These are phyloP conservation scores for Pammene aurita DNA, from an alignment of 2,888 invertebrate species.

Conservation along the genomic window DNA sequence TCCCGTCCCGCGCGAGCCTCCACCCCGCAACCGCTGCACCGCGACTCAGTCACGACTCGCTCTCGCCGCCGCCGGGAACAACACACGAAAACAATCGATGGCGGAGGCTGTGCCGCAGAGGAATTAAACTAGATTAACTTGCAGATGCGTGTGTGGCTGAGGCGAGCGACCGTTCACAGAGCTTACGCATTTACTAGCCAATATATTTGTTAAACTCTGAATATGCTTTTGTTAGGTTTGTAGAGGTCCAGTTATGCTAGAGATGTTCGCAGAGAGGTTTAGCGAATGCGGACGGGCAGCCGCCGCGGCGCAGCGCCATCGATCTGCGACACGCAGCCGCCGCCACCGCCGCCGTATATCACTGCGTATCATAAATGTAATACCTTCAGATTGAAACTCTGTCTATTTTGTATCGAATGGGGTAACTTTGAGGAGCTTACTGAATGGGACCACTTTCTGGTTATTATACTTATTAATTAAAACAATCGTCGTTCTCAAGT, in stretches of 20 bases:
- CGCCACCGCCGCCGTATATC: slow-evolving; percentile 10
- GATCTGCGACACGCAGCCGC: slow-evolving; percentile 6
- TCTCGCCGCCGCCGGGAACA: neutral
- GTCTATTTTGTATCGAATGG: too few species aligned
- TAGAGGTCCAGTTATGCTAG: neutral
- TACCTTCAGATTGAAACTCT: too few species aligned
- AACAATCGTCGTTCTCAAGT: too few species aligned
- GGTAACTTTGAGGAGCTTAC: too few species aligned
- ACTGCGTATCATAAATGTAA: neutral
- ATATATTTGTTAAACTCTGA: neutral
- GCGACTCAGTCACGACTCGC: slow-evolving; percentile 1
- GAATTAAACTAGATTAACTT: slow-evolving; percentile 22
- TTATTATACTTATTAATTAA: too few species aligned
- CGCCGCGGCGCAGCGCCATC: slow-evolving; percentile 14
- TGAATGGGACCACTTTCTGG: too few species aligned
- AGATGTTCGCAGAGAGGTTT: neutral
- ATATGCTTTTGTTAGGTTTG: neutral
- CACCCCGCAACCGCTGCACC: slow-evolving; percentile 1
- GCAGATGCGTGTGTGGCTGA: slow-evolving; percentile 12
- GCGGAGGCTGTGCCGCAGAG: slow-evolving; percentile 18
- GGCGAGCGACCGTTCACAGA: neutral
- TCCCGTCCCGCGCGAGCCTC: slow-evolving; percentile 20
- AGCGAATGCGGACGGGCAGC: neutral
- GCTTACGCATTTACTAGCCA: neutral
- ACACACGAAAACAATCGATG: slow-evolving; percentile 24